Evolutionary conservation across 2,113 vertebrate genomes (phyloP).

Genomic region (Andinoacara biseriatus): DNA sequence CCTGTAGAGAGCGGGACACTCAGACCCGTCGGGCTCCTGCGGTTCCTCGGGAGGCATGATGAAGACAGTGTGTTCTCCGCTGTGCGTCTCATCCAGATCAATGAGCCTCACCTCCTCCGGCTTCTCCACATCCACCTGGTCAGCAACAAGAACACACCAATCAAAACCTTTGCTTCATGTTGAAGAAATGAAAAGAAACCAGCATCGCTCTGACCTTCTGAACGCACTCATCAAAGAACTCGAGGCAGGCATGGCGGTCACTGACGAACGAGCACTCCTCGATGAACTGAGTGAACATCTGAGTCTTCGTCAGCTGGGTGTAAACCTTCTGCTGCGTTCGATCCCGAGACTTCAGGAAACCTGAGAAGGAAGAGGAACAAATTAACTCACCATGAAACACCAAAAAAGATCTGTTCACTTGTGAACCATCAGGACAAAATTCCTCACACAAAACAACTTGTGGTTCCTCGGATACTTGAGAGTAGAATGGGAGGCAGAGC

Average conservation of each 20-base stretch:
- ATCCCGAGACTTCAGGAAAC: conserved; percentile 91
- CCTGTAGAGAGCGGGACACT: conserved; percentile 85
- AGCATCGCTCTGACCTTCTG: conserved; percentile 82
- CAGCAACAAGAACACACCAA: background rate
- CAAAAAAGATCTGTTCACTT: too few species aligned
- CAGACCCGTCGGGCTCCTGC: conserved; percentile 78
- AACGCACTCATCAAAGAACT: conserved; percentile 93
- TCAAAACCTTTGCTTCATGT: background rate
- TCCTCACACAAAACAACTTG: too few species aligned
- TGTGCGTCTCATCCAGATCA: conserved; percentile 88
- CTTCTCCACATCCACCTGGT: conserved; percentile 89
- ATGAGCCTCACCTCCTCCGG: conserved; percentile 84
- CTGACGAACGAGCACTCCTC: conserved; percentile 96
- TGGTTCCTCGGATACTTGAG: too few species aligned
- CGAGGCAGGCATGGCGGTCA: conserved; percentile 87
- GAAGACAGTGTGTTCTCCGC: conserved; percentile 92
- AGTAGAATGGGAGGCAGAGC: too few species aligned
- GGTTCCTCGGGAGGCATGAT: conserved; percentile 93
- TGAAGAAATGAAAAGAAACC: background rate
- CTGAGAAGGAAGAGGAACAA: conserved; percentile 61
- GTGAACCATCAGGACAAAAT: too few species aligned
- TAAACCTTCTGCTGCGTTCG: conserved; percentile 91
- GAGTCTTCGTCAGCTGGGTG: conserved; percentile 86
- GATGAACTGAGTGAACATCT: conserved; percentile 96
- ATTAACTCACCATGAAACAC: background rate